Evolutionary conservation across 2,888 invertebrate species (phyloP), one percentile per base, ranked within the genome.

Genomic region (Aleiodes testaceus): DNA sequence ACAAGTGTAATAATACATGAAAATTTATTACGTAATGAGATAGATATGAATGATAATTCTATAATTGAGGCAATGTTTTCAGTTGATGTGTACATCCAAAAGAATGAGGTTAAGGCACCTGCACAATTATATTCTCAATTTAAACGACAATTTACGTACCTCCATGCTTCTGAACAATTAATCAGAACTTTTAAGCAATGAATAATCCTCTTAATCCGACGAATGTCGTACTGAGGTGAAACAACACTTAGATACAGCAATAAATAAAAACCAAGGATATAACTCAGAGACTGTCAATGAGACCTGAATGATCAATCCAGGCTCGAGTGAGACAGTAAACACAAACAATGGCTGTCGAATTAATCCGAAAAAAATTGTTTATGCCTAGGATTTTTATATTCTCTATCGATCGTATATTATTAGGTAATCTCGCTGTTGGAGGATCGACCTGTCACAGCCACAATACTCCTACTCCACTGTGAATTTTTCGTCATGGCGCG

Each of bases 401-500:
- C 70, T 70, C 72, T 77, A 78, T 78, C 75, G 79, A 75, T 75
- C 77, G 74, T 75, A 73, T 77, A 80, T 79, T 78, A 80, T 81
- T 82, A 82, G 80, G 80, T 82, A 79, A 82, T 79, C 77, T 82
- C 80, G 72, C 78, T 79, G 75, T 81, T 80, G 74, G 76, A 79
- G 72, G 79, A 81, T 79, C 79, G 79, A 79, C 79, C 80, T 79
- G 79, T 79, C 79, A 81, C 79, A 77, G 77, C 79, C 75, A 80
- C 79, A 75, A 74, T 79, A 81, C 81, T 82, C 80, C 80, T 82
- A 80, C 78, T 80, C 79, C 79, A 79, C 78, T 79, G 74, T 72
- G 75, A 80, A 80, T 79, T 79, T 77, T 79, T 79, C 78, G 80
- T 80, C 80, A 82, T 82, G 79, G 80, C 81, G 79, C 79, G 79